Percentiles rank a stretch among this genome's conserved stretches.
Evolutionary conservation across 2,888 invertebrate genomes (phyloP).

Genomic region (Ormyrus labotus): DNA sequence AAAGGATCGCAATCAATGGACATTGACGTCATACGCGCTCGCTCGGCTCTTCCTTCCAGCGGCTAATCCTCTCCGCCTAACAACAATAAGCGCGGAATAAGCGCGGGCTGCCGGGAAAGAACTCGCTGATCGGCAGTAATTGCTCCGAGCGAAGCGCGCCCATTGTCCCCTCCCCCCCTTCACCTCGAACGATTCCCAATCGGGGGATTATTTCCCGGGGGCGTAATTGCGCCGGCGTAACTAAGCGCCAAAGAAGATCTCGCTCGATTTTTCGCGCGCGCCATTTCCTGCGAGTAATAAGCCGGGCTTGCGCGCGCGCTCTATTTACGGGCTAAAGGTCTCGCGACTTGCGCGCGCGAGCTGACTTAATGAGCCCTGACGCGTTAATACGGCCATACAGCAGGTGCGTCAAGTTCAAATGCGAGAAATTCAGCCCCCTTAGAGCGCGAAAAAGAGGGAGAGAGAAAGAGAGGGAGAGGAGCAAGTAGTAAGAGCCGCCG

Average conservation of each 20-base stretch:
- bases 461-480: background rate
- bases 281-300: background rate
- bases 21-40: conserved; percentile 32
- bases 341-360: background rate
- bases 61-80: conserved; percentile 30
- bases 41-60: background rate
- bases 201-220: background rate
- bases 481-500: background rate
- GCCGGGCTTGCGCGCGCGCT: background rate
- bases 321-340: conserved; percentile 36
- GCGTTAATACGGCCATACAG: conserved; percentile 23
- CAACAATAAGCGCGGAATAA: conserved; percentile 44
- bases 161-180: conserved; percentile 30
- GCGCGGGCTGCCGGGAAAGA: background rate
- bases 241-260: no score
- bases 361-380: conserved; percentile 42
- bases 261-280: background rate
- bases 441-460: background rate
- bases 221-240: conserved; percentile 1
- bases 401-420: conserved; percentile 35
- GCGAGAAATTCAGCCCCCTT: background rate
- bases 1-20: conserved; percentile 49
- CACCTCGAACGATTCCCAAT: background rate
- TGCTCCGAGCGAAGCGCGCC: background rate
- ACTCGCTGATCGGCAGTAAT: no score